Conservation (phyloP, 2,113 vertebrate genomes). For the Ochotona princeps region DNA sequence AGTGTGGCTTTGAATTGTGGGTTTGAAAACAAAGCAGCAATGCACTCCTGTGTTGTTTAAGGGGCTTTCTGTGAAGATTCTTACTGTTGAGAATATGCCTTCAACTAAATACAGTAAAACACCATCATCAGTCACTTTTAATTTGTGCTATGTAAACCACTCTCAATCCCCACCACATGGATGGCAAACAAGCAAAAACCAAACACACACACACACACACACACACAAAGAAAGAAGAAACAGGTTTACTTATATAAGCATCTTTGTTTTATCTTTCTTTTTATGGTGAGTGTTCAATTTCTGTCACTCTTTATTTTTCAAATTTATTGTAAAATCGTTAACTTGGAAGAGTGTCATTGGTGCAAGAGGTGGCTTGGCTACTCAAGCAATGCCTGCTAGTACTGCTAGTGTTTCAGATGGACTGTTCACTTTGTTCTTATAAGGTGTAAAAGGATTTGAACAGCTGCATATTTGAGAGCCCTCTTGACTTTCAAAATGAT, state of each 20-base stretch:
- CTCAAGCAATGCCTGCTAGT: not conserved
- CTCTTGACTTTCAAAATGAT: not conserved
- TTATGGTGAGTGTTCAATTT: constrained; percentile 9
- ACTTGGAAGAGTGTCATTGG: constrained; percentile 32
- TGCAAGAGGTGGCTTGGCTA: not conserved
- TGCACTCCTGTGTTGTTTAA: constrained; percentile 63
- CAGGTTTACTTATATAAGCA: constrained; percentile 29
- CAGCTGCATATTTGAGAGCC: not conserved
- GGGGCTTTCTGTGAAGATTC: constrained; percentile 65
- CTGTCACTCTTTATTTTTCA: constrained; percentile 48
- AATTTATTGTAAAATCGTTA: constrained; percentile 13
- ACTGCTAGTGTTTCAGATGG: not conserved
- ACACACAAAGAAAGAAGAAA: not conserved
- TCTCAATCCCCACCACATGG: not conserved
- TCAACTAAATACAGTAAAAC: constrained; percentile 66
- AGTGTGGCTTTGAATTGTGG: constrained; percentile 48
- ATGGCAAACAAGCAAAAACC: constrained; percentile 34
- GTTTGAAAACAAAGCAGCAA: constrained; percentile 67
- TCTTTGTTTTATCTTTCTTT: constrained; percentile 51
- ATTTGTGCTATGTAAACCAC: constrained; percentile 38
- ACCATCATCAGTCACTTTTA: constrained; percentile 62
- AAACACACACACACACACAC: too few species aligned
- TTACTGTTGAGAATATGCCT: constrained; percentile 65
- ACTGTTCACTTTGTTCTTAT: constrained; percentile 49
- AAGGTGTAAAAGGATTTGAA: not conserved